Conservation (phyloP, 2,888 invertebrate species). For the Hemistola chrysoprasaria region DNA sequence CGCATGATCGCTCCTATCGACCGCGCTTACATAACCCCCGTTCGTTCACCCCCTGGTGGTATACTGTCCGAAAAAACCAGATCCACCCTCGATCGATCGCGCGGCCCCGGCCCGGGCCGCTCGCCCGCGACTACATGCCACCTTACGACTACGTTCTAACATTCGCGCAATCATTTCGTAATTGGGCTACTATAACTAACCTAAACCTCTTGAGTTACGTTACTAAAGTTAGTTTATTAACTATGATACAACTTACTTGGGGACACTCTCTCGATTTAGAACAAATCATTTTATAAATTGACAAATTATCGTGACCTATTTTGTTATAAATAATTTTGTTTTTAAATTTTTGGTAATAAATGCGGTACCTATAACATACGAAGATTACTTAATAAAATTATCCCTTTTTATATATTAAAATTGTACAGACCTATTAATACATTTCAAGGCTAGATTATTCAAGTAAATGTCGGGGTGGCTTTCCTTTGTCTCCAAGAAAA, state of each 20-base stretch:
- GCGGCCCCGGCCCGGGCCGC: slow-evolving; percentile 33
- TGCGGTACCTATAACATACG: no score
- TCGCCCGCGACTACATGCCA: slow-evolving; percentile 14
- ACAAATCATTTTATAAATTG: no score
- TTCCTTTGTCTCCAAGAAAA: slow-evolving; percentile 27
- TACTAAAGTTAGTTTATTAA: no score
- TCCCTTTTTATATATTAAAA: no score
- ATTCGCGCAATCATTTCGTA: slow-evolving; percentile 17
- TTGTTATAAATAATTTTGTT: not conserved
- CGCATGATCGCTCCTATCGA: slow-evolving; percentile 68
- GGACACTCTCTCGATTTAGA: no score
- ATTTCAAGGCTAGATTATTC: no score
- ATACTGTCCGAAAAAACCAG: slow-evolving; percentile 81
- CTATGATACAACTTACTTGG: no score
- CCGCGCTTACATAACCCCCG: slow-evolving; percentile 72
- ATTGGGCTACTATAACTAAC: slow-evolving; percentile 26
- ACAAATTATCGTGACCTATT: not conserved
- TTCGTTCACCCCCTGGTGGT: slow-evolving; percentile 79
- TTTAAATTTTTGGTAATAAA: no score
- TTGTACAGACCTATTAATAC: no score
- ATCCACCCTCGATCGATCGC: slow-evolving; percentile 69
- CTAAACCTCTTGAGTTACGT: no score
- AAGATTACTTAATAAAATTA: no score
- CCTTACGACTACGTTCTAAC: slow-evolving; percentile 24
- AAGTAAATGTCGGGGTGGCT: not conserved